Percentiles rank a stretch among this genome's conserved stretches.
These are phyloP conservation scores for Rhopalosiphum padi DNA, from an alignment of 1,140 invertebrate genomes.

Conservation along the genomic window DNA sequence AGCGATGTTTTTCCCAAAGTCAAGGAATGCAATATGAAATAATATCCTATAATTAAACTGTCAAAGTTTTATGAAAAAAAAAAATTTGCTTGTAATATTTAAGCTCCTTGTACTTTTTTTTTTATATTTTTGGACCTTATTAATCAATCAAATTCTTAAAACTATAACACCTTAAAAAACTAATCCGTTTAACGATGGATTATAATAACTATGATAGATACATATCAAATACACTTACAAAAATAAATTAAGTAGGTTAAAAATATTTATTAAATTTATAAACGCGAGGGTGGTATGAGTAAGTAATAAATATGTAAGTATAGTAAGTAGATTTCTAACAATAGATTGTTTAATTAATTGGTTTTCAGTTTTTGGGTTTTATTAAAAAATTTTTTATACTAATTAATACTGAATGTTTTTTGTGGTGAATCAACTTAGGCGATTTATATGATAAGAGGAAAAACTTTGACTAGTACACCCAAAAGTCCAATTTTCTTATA, in stretches of 20 bases:
- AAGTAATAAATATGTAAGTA: background rate
- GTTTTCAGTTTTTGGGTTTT: background rate
- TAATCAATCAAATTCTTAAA: conserved; percentile 27
- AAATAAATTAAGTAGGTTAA: background rate
- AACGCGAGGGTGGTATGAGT: background rate
- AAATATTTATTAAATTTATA: background rate
- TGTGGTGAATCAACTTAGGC: background rate
- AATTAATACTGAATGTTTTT: background rate
- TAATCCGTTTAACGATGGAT: background rate
- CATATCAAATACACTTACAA: background rate
- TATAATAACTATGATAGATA: background rate
- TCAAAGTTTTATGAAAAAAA: conserved; percentile 30
- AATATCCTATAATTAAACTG: conserved; percentile 38
- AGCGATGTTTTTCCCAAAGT: background rate
- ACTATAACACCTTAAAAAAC: background rate
- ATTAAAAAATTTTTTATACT: background rate
- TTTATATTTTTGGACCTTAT: background rate
- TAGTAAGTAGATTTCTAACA: background rate
- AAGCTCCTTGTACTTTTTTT: background rate
- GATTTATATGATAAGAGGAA: conserved; percentile 23
- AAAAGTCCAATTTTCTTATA: conserved; percentile 27
- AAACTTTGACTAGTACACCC: background rate
- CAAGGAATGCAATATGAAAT: background rate
- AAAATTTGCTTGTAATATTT: background rate
- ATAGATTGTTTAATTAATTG: background rate